These are phyloP conservation scores for Hirtodrosophila trivittata DNA, from an alignment of 2,888 invertebrate species.

Conservation along the genomic window DNA sequence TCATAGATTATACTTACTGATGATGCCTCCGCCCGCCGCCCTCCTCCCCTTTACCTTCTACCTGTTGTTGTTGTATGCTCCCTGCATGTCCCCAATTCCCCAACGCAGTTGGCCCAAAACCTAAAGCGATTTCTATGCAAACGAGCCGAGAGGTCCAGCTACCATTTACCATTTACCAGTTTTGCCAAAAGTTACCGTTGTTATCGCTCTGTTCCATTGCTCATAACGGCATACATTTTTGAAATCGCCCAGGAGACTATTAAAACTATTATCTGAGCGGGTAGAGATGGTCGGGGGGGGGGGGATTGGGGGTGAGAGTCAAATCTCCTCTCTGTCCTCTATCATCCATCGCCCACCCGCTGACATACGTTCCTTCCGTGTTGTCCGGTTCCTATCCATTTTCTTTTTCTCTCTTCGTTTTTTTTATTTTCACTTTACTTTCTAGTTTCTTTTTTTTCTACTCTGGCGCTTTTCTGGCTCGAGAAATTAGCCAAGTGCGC, in stretches of 20 bases:
- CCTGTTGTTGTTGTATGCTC: slow-evolving; percentile 22
- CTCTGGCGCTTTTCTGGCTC: slow-evolving; percentile 47
- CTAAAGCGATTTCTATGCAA: slow-evolving; percentile 45
- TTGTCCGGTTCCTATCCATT: slow-evolving; percentile 15
- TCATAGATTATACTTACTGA: slow-evolving; percentile 46
- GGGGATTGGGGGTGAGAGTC: not conserved
- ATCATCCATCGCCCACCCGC: not conserved
- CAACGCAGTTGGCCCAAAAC: slow-evolving; percentile 40
- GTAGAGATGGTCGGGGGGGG: slow-evolving; percentile 9
- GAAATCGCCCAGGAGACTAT: slow-evolving; percentile 69
- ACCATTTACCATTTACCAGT: slow-evolving; percentile 4
- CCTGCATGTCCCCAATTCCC: slow-evolving; percentile 40
- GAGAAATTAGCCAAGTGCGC: slow-evolving; percentile 70
- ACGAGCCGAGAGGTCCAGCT: slow-evolving; percentile 29
- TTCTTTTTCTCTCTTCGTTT: slow-evolving; percentile 7
- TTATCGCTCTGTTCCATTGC: slow-evolving; percentile 38
- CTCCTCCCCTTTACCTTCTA: no score
- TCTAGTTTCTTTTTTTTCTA: slow-evolving; percentile 20
- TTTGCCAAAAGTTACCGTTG: slow-evolving; percentile 23
- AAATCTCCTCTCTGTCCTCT: not conserved
- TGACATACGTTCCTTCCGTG: slow-evolving; percentile 42
- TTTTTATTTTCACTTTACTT: slow-evolving; percentile 2
- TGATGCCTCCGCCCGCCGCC: slow-evolving; percentile 4
- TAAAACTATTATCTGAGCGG: slow-evolving; percentile 64
- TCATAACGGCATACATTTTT: slow-evolving; percentile 47